phyloP scores from a whole-genome alignment of 2,113 vertebrate genomes.

The Saguinus imperator region DNA sequence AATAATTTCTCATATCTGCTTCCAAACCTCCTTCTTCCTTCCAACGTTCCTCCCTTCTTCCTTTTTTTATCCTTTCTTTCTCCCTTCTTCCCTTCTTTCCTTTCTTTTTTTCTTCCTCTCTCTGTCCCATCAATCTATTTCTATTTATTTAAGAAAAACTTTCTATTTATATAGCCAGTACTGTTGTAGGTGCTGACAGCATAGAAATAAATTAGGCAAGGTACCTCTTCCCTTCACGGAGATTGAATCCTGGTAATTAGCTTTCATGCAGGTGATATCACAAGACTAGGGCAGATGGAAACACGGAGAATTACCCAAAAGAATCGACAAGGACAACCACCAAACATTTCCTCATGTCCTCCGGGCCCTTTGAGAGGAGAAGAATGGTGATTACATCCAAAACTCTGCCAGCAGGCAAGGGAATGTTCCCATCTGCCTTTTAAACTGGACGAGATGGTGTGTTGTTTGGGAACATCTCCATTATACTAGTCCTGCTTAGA shows the following conservation, averaged over 20 bases:
- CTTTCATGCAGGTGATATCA: background rate
- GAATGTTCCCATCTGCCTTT: background rate
- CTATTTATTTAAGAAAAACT: background rate
- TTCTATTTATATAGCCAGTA: background rate
- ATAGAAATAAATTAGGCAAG: background rate
- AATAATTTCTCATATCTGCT: background rate
- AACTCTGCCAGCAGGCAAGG: background rate
- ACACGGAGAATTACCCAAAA: rapidly evolving
- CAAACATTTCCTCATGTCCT: background rate
- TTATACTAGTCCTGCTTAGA: background rate
- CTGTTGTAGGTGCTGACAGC: background rate
- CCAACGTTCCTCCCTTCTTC: background rate
- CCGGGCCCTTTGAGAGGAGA: background rate
- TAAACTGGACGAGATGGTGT: background rate
- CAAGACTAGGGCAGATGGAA: background rate
- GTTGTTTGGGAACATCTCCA: background rate
- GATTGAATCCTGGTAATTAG: background rate
- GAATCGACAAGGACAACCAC: background rate
- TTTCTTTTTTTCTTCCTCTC: too few species aligned
- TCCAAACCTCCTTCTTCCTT: background rate
- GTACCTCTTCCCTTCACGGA: background rate
- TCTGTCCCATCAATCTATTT: background rate
- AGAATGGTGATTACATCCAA: background rate
- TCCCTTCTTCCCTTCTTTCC: background rate
- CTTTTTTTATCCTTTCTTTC: background rate